These are phyloP conservation scores for Diplogasteroides magnus DNA, from an alignment of 1,140 invertebrate species.

Conservation along the genomic window DNA sequence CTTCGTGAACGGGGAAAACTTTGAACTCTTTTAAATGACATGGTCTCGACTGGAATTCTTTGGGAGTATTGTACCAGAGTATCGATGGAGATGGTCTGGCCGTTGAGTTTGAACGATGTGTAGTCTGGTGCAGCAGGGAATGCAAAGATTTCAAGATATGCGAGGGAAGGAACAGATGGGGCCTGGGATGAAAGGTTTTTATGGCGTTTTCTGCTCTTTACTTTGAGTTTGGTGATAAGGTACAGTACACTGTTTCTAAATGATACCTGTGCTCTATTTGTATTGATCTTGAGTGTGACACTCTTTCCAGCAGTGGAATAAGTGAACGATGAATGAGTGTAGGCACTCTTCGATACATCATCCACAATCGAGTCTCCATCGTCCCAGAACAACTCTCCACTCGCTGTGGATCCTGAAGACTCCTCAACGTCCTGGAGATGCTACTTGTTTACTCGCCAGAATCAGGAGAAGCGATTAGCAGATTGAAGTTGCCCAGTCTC, in stretches of 20 bases:
- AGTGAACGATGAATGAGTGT: slow-evolving; percentile 14
- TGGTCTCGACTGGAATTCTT: too few relatives aligned
- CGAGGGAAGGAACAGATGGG: slow-evolving; percentile 18
- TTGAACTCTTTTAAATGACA: slow-evolving; percentile 6
- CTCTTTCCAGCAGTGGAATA: slow-evolving; percentile 16
- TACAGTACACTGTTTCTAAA: too few relatives aligned
- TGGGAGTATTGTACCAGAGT: slow-evolving; percentile 16
- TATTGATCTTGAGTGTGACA: too few relatives aligned
- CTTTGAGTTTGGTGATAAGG: too few relatives aligned
- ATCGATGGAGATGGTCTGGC: slow-evolving; percentile 19
- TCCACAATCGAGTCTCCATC: slow-evolving; percentile 63
- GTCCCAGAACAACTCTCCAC: slow-evolving; percentile 71
- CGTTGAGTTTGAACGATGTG: slow-evolving; percentile 27
- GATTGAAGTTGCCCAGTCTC: slow-evolving; percentile 33
- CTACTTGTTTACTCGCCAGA: background rate
- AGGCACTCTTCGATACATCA: slow-evolving; percentile 16
- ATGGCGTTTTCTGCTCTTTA: too few relatives aligned
- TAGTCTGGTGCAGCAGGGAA: slow-evolving; percentile 22
- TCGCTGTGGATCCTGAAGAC: slow-evolving; percentile 57
- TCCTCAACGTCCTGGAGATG: too few relatives aligned
- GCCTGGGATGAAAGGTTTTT: too few relatives aligned
- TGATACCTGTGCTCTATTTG: too few relatives aligned
- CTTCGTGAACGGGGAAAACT: slow-evolving; percentile 26
- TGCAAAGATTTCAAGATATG: slow-evolving; percentile 32
- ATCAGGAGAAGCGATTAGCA: slow-evolving; percentile 22